Percentiles rank a stretch among this genome's conserved stretches.
These are phyloP conservation scores for Paradoxurus hermaphroditus DNA, from an alignment of 2,113 vertebrate species.

Conservation along the genomic window DNA sequence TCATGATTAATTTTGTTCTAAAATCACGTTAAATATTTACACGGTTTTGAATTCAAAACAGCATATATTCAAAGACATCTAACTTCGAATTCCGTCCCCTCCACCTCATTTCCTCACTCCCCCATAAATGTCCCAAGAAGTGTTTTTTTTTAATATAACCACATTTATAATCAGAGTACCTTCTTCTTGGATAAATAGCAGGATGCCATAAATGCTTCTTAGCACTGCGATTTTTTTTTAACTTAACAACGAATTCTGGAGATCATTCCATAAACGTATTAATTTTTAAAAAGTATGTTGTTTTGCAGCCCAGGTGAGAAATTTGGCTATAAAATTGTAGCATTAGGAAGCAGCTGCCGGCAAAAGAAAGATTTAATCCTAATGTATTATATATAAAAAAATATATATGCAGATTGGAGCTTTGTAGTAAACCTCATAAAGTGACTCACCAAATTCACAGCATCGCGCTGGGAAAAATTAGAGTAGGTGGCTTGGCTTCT, in stretches of 20 bases:
- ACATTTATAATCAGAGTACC: conserved; percentile 40
- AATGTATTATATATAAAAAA: conserved; percentile 2
- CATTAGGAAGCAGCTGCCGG: neutral
- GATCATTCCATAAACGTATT: neutral
- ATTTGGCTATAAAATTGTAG: conserved; percentile 22
- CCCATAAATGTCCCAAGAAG: neutral
- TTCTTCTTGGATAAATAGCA: neutral
- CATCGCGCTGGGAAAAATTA: conserved; percentile 65
- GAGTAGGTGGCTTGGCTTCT: conserved; percentile 65
- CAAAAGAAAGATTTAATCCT: conserved; percentile 50
- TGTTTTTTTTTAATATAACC: neutral
- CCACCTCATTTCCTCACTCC: neutral
- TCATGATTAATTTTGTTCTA: neutral
- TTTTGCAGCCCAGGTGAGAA: conserved; percentile 38
- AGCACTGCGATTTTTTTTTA: neutral
- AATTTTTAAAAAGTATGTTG: neutral
- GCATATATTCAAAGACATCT: conserved; percentile 25
- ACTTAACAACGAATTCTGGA: neutral
- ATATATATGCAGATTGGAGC: neutral
- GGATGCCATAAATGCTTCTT: neutral
- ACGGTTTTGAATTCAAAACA: conserved; percentile 38
- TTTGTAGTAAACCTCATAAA: conserved; percentile 74
- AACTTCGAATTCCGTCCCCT: neutral
- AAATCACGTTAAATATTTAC: neutral
- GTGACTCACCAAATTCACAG: conserved; percentile 70